A percentile compares a stretch with the other conserved stretches of the same genome.
Evolutionary conservation across 2,113 vertebrate genomes (phyloP).

Genomic region (Accipiter virgatus): DNA sequence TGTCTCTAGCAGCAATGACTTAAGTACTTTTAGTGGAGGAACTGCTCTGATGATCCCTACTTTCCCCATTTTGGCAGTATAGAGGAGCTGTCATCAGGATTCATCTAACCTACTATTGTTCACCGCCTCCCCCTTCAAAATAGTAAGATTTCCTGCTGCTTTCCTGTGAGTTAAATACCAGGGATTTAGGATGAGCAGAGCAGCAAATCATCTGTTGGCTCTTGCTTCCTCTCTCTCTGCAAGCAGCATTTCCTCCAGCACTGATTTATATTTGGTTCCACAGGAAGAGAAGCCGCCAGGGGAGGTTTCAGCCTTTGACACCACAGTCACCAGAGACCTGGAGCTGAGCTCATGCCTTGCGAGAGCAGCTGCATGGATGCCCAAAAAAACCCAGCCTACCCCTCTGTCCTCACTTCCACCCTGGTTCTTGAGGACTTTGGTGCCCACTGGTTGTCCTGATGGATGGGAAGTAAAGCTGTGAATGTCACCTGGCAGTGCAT

Average conservation of each 20-base stretch:
- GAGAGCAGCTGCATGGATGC: background rate
- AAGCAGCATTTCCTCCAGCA: constrained; percentile 29
- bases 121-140: background rate
- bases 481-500: background rate
- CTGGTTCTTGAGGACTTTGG: background rate
- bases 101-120: constrained; percentile 6
- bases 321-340: background rate
- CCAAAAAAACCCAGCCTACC: background rate
- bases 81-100: constrained; percentile 30
- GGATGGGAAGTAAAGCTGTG: background rate
- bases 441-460: background rate
- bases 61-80: background rate
- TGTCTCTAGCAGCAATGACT: background rate
- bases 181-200: constrained; percentile 57
- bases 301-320: constrained; percentile 8
- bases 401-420: background rate
- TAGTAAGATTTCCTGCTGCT: constrained; percentile 35
- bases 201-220: constrained; percentile 56
- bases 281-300: background rate
- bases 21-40: background rate
- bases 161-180: constrained; percentile 49
- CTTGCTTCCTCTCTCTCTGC: background rate
- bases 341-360: background rate
- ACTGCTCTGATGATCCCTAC: background rate
- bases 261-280: constrained; percentile 40